Conservation (phyloP, 2,888 invertebrate genomes). For the Colostygia pectinataria region DNA sequence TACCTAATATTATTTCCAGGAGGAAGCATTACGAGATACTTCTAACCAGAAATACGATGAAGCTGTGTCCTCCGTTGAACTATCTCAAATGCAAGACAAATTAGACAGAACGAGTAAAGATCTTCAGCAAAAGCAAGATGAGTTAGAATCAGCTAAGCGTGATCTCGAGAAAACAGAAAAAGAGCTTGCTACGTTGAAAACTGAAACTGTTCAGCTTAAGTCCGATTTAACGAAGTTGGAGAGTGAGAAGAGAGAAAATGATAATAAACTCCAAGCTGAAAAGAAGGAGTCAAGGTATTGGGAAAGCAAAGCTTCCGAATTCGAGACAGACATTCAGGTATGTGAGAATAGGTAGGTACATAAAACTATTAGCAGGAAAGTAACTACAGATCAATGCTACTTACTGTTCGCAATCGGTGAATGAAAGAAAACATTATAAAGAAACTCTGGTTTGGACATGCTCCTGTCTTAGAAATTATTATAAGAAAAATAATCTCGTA, state of each 20-base stretch:
- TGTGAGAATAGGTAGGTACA: too few species aligned
- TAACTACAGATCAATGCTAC: too few species aligned
- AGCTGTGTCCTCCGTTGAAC: constrained; percentile 74
- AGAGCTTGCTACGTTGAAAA: constrained; percentile 64
- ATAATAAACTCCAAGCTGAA: constrained; percentile 83
- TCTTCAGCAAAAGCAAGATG: constrained; percentile 64
- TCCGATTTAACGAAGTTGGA: constrained; percentile 68
- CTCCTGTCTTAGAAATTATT: too few species aligned
- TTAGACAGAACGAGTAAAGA: constrained; percentile 59
- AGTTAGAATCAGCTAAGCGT: constrained; percentile 55
- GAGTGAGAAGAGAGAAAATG: constrained; percentile 85
- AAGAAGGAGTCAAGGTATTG: constrained; percentile 85
- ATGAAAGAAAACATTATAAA: too few species aligned
- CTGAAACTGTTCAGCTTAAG: constrained; percentile 71
- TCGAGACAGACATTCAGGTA: constrained; percentile 84
- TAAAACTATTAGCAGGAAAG: too few species aligned
- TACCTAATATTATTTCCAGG: constrained; percentile 47
- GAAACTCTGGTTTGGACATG: too few species aligned
- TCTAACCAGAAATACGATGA: constrained; percentile 74
- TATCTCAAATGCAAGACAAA: constrained; percentile 77
- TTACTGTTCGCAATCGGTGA: too few species aligned
- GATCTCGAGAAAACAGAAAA: constrained; percentile 72
- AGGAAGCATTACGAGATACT: constrained; percentile 71
- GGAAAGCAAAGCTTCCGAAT: constrained; percentile 84
- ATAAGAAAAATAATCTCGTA: too few species aligned